Conservation (phyloP, 2,888 invertebrate genomes). For the Macaria notata region DNA sequence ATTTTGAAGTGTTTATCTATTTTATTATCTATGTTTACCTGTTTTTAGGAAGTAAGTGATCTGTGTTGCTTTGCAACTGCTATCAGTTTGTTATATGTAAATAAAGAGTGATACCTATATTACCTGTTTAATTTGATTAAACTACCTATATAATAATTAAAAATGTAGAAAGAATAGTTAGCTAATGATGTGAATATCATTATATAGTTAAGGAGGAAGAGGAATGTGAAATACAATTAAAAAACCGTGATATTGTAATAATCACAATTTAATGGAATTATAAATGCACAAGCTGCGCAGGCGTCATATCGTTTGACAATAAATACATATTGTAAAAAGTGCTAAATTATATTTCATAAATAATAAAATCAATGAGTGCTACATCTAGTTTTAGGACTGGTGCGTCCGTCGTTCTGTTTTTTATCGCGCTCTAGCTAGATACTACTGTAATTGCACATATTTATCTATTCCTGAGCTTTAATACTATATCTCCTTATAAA, state of each 20-base stretch:
- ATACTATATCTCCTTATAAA: conserved; percentile 39
- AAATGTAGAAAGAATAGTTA: no score
- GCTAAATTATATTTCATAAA: conserved; percentile 72
- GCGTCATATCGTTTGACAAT: conserved; percentile 59
- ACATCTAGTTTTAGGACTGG: conserved; percentile 71
- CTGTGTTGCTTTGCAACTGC: conserved; percentile 33
- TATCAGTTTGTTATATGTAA: conserved; percentile 35
- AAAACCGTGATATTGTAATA: conserved; percentile 58
- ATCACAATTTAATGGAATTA: conserved; percentile 80
- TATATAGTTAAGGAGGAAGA: no score
- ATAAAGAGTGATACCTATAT: conserved; percentile 40
- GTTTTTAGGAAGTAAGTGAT: conserved; percentile 27
- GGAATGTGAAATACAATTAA: conserved; percentile 31
- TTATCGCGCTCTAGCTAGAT: conserved; percentile 32
- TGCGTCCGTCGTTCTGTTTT: conserved; percentile 59
- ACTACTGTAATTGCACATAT: conserved; percentile 45
- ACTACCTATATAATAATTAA: no score
- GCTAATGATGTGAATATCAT: no score
- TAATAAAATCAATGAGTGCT: conserved; percentile 57
- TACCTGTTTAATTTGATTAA: neutral
- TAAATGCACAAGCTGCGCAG: conserved; percentile 76
- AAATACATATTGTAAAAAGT: conserved; percentile 73
- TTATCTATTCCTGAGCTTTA: conserved; percentile 27
- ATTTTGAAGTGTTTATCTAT: conserved; percentile 38
- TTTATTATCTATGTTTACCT: conserved; percentile 31